These are phyloP conservation scores for Moxostoma hubbsi DNA, from an alignment of 2,797 vertebrate genomes.

Conservation along the genomic window DNA sequence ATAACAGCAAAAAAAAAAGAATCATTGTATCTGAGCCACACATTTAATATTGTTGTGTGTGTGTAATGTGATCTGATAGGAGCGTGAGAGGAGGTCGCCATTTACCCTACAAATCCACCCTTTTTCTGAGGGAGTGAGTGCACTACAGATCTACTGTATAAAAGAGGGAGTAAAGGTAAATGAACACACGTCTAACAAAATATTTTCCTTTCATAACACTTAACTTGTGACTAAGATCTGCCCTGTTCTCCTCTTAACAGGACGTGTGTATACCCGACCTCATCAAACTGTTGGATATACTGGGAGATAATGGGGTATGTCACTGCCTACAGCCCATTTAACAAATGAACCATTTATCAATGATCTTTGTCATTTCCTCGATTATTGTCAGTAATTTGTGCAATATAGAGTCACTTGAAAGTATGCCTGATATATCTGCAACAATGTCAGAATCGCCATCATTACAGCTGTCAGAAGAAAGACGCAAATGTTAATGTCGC, in stretches of 20 bases:
- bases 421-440: too few species aligned
- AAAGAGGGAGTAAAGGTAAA: slow-evolving; percentile 98
- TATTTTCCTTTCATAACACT: too few species aligned
- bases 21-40: too few species aligned
- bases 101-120: slow-evolving; percentile 97
- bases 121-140: slow-evolving; percentile 96
- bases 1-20: too few species aligned
- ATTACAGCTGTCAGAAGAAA: too few species aligned
- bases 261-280: slow-evolving; percentile 98
- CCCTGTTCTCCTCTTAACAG: slow-evolving; percentile 69
- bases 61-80: slow-evolving; percentile 73
- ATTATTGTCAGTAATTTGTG: too few species aligned
- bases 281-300: slow-evolving; percentile 96
- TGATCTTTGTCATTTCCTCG: too few species aligned
- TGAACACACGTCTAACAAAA: too few species aligned
- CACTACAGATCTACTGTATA: slow-evolving; percentile 98
- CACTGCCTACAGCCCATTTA: neutral
- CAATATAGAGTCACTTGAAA: too few species aligned
- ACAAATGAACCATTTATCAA: too few species aligned
- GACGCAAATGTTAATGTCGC: too few species aligned
- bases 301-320: slow-evolving; percentile 95
- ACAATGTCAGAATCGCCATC: too few species aligned
- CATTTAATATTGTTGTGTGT: neutral
- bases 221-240: neutral
- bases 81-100: slow-evolving; percentile 93